phyloP scores from a whole-genome alignment of 2,888 invertebrate species.

The Dolomedes plantarius region DNA sequence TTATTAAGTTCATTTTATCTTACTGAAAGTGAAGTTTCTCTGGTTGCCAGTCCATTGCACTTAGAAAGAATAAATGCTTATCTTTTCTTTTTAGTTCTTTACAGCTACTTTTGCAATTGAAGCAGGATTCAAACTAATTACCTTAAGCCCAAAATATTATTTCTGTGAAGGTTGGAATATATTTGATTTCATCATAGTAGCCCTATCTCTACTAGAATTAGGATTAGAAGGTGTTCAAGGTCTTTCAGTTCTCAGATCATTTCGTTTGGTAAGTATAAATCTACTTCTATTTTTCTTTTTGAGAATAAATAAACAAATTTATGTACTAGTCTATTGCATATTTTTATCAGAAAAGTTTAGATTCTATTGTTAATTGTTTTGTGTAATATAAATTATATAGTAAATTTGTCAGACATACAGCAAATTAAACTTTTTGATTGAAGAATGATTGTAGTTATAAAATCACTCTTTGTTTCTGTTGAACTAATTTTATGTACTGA shows the following conservation, averaged over 20 bases:
- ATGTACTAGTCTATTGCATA: too few relatives aligned
- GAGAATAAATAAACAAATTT: too few relatives aligned
- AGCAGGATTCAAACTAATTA: conserved; percentile 94
- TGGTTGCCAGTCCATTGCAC: conserved; percentile 32
- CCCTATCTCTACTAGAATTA: conserved; percentile 94
- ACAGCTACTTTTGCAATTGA: conserved; percentile 97
- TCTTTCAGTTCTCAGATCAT: conserved; percentile 96
- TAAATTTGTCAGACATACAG: too few relatives aligned
- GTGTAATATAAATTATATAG: too few relatives aligned
- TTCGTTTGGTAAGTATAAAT: conserved; percentile 92
- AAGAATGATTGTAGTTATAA: too few relatives aligned
- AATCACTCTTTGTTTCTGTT: too few relatives aligned
- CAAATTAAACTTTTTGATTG: too few relatives aligned
- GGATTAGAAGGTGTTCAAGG: conserved; percentile 96
- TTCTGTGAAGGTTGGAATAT: conserved; percentile 99
- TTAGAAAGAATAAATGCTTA: conserved; percentile 65
- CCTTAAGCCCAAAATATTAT: conserved; percentile 97
- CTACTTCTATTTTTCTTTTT: too few relatives aligned
- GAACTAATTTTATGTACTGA: too few relatives aligned
- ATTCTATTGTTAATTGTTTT: background rate
- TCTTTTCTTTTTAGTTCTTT: conserved; percentile 86
- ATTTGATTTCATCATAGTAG: conserved; percentile 98
- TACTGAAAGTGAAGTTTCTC: conserved; percentile 36
- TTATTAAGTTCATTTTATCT: conserved; percentile 10
- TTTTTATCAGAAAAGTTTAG: too few relatives aligned